phyloP scores from a whole-genome alignment of 2,888 invertebrate species.

The Drosophila pseudotalamancana region DNA sequence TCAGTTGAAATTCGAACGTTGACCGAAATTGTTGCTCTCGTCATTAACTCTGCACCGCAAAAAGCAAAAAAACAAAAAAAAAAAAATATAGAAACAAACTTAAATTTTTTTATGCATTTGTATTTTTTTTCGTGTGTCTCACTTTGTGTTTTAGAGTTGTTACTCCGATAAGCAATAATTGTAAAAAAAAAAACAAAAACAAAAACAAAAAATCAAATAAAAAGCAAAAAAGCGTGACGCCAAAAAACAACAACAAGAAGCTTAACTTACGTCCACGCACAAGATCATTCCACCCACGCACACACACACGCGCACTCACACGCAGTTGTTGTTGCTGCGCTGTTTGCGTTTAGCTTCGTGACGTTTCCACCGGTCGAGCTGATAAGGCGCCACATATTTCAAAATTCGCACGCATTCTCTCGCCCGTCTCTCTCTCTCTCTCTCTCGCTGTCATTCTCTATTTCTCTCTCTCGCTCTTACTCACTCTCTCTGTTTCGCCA shows the following conservation, averaged over 20 bases:
- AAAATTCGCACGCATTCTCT: slow-evolving; percentile 26
- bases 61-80: too few species aligned
- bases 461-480: background rate
- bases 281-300: slow-evolving; percentile 43
- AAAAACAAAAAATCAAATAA: background rate
- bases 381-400: slow-evolving; percentile 35
- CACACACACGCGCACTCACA: background rate
- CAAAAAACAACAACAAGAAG: slow-evolving; percentile 12
- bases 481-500: background rate
- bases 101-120: slow-evolving; percentile 21
- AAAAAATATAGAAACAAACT: slow-evolving; percentile 3
- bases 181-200: slow-evolving; percentile 4
- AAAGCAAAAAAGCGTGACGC: slow-evolving; percentile 5
- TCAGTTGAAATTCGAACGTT: slow-evolving; percentile 79
- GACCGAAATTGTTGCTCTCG: slow-evolving; percentile 73
- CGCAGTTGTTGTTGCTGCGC: slow-evolving; percentile 8
- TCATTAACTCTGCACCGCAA: slow-evolving; percentile 19
- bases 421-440: background rate
- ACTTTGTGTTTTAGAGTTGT: slow-evolving; percentile 9
- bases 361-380: slow-evolving; percentile 42
- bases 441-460: background rate
- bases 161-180: slow-evolving; percentile 43
- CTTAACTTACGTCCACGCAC: slow-evolving; percentile 19
- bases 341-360: slow-evolving; percentile 36
- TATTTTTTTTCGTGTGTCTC: slow-evolving; percentile 3